phyloP scores from a whole-genome alignment of 2,888 invertebrate genomes.

The Epinotia ramella region DNA sequence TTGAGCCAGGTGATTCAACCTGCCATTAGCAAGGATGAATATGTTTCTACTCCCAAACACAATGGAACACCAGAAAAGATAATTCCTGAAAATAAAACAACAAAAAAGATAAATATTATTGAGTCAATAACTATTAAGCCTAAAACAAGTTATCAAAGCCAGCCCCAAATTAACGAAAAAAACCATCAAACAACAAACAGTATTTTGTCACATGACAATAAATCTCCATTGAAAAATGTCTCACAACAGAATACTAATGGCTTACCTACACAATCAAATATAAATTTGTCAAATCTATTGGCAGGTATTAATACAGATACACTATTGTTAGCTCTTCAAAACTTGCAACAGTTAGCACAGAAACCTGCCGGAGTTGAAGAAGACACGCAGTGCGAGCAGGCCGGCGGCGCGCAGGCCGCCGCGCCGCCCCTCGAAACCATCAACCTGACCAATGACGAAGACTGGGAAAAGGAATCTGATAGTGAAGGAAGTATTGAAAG shows the following conservation, averaged over 20 bases:
- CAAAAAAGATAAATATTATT: conserved; percentile 70
- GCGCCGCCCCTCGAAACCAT: conserved; percentile 66
- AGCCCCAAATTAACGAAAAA: neutral
- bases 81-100: conserved; percentile 47
- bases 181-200: conserved; percentile 3
- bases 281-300: conserved; percentile 70
- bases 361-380: conserved; percentile 51
- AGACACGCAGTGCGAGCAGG: conserved; percentile 48
- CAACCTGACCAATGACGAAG: conserved; percentile 78
- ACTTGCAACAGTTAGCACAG: conserved; percentile 72
- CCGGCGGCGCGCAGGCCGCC: conserved; percentile 47
- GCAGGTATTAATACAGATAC: conserved; percentile 76
- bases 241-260: conserved; percentile 34
- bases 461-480: conserved; percentile 77
- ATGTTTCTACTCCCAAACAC: neutral
- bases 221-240: conserved; percentile 36
- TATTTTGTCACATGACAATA: conserved; percentile 3
- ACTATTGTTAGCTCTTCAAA: conserved; percentile 75
- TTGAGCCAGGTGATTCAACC: conserved; percentile 24
- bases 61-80: conserved; percentile 59
- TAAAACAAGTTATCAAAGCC: conserved; percentile 41
- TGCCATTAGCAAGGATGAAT: conserved; percentile 6
- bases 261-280: conserved; percentile 50
- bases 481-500: conserved; percentile 75
- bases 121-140: conserved; percentile 71